phyloP scores from a whole-genome alignment of 2,113 vertebrate species.

The Corvus hawaiiensis region DNA sequence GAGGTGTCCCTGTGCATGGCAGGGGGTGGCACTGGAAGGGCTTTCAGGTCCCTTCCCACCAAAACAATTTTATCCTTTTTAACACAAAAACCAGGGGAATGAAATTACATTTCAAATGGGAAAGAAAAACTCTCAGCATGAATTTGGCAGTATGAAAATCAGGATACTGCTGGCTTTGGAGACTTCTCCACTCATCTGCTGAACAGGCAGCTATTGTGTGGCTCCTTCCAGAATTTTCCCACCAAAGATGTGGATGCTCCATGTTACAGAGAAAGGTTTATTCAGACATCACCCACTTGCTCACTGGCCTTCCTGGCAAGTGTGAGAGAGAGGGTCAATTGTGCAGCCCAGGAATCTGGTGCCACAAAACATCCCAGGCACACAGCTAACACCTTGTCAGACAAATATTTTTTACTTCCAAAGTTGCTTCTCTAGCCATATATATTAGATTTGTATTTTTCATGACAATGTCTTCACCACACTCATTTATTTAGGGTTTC shows the following conservation, averaged over 20 bases:
- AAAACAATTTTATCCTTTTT: background rate
- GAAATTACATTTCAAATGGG: background rate
- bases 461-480: background rate
- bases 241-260: background rate
- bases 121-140: background rate
- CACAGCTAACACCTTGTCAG: background rate
- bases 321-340: background rate
- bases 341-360: background rate
- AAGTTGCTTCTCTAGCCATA: background rate
- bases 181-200: background rate
- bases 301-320: background rate
- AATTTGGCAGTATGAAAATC: background rate
- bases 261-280: background rate
- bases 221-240: background rate
- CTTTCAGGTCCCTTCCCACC: background rate
- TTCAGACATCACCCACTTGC: background rate
- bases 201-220: background rate
- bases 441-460: background rate
- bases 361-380: background rate
- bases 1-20: background rate
- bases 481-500: background rate
- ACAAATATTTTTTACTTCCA: background rate
- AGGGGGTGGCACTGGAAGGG: fast-evolving
- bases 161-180: background rate
- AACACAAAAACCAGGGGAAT: background rate